Conservation (phyloP, 2,113 vertebrate species). For the Lichenostomus cassidix region DNA sequence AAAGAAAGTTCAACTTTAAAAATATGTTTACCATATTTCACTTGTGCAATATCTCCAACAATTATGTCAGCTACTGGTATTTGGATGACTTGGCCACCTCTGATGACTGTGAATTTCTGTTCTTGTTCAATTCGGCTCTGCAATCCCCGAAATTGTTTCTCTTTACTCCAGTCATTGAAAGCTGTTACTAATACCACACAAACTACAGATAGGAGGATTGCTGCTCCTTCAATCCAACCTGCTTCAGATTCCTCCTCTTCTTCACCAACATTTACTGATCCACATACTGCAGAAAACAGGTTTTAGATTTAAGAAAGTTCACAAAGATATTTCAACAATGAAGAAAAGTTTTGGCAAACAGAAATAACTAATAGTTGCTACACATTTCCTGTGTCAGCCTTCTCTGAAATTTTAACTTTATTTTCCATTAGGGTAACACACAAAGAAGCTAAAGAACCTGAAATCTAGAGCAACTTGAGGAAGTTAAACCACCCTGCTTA, state of each 20-base stretch:
- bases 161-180: conserved; percentile 99
- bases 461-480: neutral
- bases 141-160: conserved; percentile 96
- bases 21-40: conserved; percentile 91
- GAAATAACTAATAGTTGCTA: neutral
- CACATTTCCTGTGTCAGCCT: neutral
- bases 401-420: neutral
- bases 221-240: conserved; percentile 97
- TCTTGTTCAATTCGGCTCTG: conserved; percentile 99
- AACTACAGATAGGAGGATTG: conserved; percentile 94
- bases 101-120: conserved; percentile 96
- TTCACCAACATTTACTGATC: conserved; percentile 83
- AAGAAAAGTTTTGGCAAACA: neutral
- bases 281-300: conserved; percentile 84
- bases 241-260: conserved; percentile 93
- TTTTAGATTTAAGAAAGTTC: conserved; percentile 7
- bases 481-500: neutral
- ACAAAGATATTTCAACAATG: neutral
- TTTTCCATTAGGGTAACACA: neutral
- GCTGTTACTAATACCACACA: conserved; percentile 98
- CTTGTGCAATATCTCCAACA: conserved; percentile 96
- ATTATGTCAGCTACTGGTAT: conserved; percentile 97
- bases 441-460: neutral
- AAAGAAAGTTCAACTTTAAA: neutral
- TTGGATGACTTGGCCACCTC: conserved; percentile 94